Percentiles rank a stretch among this genome's conserved stretches.
phyloP scores from a whole-genome alignment of 2,113 vertebrate genomes.

The Rhagologus leucostigma region DNA sequence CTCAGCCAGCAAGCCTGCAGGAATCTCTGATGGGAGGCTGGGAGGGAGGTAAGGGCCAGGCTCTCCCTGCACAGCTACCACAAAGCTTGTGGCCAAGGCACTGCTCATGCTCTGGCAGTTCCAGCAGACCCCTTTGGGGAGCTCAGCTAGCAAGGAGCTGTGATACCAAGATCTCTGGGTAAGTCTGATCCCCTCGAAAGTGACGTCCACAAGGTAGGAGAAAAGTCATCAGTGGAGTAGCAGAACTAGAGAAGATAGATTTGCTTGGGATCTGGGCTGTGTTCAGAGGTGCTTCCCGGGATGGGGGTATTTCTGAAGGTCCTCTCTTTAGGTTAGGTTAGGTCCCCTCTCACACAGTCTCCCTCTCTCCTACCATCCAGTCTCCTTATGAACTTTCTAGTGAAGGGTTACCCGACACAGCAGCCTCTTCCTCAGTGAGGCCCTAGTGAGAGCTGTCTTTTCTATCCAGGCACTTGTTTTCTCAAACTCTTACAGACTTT shows the following conservation, averaged over 20 bases:
- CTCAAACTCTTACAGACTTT: not conserved
- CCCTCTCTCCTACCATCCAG: not conserved
- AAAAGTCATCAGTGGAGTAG: not conserved
- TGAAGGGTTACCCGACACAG: not conserved
- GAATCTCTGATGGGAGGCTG: not conserved
- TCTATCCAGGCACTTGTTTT: not conserved
- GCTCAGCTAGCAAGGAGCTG: not conserved
- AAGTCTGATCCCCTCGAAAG: not conserved
- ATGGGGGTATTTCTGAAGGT: not conserved
- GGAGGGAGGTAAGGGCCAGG: not conserved
- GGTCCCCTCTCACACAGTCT: not conserved
- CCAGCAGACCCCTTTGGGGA: not conserved
- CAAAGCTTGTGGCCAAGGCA: not conserved
- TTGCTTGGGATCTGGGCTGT: not conserved
- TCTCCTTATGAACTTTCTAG: not conserved
- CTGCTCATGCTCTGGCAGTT: not conserved
- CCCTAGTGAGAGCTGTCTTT: not conserved
- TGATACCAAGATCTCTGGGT: not conserved
- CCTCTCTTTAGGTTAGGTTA: not conserved
- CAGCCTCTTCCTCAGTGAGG: not conserved
- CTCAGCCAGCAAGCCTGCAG: not conserved
- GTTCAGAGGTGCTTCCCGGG: not conserved
- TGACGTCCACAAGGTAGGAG: not conserved
- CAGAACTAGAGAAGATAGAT: not conserved
- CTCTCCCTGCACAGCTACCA: not conserved